Evolutionary conservation across 2,888 invertebrate species (phyloP).

Genomic region (Aquatica leii): DNA sequence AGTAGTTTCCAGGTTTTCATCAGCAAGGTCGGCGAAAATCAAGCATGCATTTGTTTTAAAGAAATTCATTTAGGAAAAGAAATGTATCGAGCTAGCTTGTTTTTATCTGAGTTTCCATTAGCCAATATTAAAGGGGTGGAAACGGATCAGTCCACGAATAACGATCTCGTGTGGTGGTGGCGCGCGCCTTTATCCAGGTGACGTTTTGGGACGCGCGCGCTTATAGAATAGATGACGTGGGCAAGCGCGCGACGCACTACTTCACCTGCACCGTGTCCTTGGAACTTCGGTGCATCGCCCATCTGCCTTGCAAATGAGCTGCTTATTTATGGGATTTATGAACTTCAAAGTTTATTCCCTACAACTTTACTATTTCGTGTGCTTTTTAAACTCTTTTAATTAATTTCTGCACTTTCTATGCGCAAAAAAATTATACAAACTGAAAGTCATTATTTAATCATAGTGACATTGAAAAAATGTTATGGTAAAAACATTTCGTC

Average conservation of each 20-base stretch:
- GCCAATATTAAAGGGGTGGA: slow-evolving; percentile 58
- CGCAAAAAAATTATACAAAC: no score
- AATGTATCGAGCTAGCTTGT: slow-evolving; percentile 32
- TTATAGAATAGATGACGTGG: slow-evolving; percentile 41
- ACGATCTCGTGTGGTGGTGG: slow-evolving; percentile 57
- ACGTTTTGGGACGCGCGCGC: slow-evolving; percentile 45
- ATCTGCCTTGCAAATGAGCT: slow-evolving; percentile 62
- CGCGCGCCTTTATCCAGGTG: slow-evolving; percentile 48
- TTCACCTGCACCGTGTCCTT: slow-evolving; percentile 51
- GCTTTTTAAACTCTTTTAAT: slow-evolving; percentile 5
- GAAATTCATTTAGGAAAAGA: slow-evolving; percentile 14
- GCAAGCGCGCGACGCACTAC: slow-evolving; percentile 39
- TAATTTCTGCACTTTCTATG: no score
- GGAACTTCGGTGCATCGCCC: slow-evolving; percentile 58
- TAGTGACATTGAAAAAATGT: no score
- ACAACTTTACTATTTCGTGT: slow-evolving; percentile 24
- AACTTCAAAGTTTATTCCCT: slow-evolving; percentile 56
- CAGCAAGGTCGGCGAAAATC: slow-evolving; percentile 48
- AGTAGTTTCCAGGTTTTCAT: slow-evolving; percentile 50
- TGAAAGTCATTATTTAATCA: no score
- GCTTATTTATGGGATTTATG: slow-evolving; percentile 62
- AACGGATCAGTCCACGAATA: slow-evolving; percentile 60
- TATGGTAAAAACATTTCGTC: no score
- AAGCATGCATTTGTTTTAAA: slow-evolving; percentile 21
- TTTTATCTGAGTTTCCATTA: slow-evolving; percentile 54